A percentile compares a stretch with the other conserved stretches of the same genome.
Conservation (phyloP, 2,888 invertebrate species). For the Eupithecia pulchellata region DNA sequence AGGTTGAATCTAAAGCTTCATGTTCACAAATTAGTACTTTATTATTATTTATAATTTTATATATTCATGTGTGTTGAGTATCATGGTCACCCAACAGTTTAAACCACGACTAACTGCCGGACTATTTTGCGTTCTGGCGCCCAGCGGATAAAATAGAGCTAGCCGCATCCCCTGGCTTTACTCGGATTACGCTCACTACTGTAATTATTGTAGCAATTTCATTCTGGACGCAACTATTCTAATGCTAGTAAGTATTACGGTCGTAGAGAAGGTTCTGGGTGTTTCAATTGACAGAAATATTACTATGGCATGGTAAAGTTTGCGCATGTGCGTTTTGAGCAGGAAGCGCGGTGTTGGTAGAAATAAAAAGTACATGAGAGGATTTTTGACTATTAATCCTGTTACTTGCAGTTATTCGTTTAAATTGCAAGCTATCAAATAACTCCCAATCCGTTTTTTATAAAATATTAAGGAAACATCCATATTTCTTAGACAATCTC, state of each 20-base stretch:
- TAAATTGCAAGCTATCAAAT: not conserved
- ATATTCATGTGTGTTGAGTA: no score
- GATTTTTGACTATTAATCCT: not conserved
- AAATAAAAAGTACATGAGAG: not conserved
- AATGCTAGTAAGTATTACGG: slow-evolving; percentile 8
- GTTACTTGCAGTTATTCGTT: not conserved
- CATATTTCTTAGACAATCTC: not conserved
- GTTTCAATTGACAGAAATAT: not conserved
- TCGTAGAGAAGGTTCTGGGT: not conserved
- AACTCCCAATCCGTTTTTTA: no score
- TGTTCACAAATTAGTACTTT: no score
- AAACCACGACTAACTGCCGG: slow-evolving; percentile 23
- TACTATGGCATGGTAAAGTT: not conserved
- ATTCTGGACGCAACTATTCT: slow-evolving; percentile 16
- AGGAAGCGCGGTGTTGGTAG: not conserved
- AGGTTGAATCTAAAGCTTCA: no score
- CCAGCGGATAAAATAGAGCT: slow-evolving; percentile 18
- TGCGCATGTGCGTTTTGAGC: not conserved
- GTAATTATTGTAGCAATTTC: slow-evolving; percentile 22
- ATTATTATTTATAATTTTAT: not conserved
- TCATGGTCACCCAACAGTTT: slow-evolving; percentile 8
- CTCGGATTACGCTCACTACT: slow-evolving; percentile 20
- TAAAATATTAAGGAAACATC: no score
- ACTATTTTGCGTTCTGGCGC: slow-evolving; percentile 15
- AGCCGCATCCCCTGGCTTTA: slow-evolving; percentile 27